A percentile compares a stretch with the other conserved stretches of the same genome.
phyloP scores from a whole-genome alignment of 2,113 vertebrate genomes.

The Chionodraco myersi region DNA sequence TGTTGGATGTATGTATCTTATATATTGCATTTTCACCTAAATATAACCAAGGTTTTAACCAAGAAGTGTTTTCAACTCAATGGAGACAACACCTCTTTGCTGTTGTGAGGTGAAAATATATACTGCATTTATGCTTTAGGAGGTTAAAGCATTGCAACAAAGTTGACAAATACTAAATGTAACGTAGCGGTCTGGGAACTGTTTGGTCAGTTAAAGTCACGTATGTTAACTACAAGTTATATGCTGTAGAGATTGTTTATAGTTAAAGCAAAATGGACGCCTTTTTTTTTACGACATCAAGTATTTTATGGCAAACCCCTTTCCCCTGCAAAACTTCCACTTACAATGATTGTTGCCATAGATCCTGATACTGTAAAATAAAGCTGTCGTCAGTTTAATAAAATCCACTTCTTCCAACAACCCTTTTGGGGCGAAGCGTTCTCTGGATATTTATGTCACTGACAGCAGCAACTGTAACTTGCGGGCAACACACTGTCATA shows the following conservation, averaged over 20 bases:
- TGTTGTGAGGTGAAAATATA: not conserved
- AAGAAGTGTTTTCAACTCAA: not conserved
- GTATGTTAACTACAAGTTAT: not conserved
- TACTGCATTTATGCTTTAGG: not conserved
- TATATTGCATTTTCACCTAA: not conserved
- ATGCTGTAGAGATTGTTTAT: not conserved
- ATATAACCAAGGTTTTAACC: not conserved
- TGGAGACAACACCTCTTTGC: not conserved
- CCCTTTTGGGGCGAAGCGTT: not conserved
- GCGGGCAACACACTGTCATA: not conserved
- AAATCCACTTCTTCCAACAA: not conserved
- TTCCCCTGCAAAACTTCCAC: not conserved
- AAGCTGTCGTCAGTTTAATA: constrained; percentile 23
- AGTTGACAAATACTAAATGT: not conserved
- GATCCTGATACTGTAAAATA: constrained; percentile 6
- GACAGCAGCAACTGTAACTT: not conserved
- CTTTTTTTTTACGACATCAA: not conserved
- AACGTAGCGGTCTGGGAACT: not conserved
- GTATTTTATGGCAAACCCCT: not conserved
- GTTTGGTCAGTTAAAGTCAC: not conserved
- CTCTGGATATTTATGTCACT: constrained; percentile 15
- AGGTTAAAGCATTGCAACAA: not conserved
- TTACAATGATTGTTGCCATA: not conserved
- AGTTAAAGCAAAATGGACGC: not conserved
- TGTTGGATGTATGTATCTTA: not conserved